These are phyloP conservation scores for Ennomos erosarius DNA, from an alignment of 2,888 invertebrate species.

Conservation along the genomic window DNA sequence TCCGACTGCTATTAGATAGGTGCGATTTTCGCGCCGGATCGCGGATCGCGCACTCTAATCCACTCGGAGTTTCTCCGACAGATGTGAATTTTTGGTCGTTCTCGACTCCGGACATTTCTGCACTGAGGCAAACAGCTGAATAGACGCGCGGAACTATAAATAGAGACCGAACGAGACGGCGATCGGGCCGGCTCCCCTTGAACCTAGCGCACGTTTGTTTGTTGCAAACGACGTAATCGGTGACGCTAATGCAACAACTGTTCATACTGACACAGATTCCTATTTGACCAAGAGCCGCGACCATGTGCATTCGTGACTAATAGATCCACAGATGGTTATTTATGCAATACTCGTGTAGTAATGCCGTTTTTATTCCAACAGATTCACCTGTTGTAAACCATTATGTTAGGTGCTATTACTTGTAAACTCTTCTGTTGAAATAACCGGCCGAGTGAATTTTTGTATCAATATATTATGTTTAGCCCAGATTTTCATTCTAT, in stretches of 20 bases:
- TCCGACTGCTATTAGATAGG: conserved; percentile 47
- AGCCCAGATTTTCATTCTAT: neutral
- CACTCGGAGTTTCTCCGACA: conserved; percentile 60
- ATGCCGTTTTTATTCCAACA: conserved; percentile 46
- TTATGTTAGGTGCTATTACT: conserved; percentile 28
- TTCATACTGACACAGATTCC: conserved; percentile 81
- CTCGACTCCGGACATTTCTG: conserved; percentile 81
- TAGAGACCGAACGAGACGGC: conserved; percentile 80
- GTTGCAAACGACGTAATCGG: conserved; percentile 70
- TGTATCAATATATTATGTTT: conserved; percentile 8
- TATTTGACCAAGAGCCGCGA: conserved; percentile 75
- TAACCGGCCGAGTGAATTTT: neutral
- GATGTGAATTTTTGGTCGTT: conserved; percentile 67
- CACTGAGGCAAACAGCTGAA: conserved; percentile 80
- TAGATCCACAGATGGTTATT: conserved; percentile 64
- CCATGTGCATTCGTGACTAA: conserved; percentile 73
- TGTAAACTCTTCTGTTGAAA: conserved; percentile 6
- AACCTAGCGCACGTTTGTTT: conserved; percentile 70
- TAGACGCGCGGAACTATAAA: conserved; percentile 80
- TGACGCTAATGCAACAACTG: conserved; percentile 76
- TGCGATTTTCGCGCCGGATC: conserved; percentile 41
- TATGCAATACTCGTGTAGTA: conserved; percentile 52
- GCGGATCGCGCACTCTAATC: conserved; percentile 49
- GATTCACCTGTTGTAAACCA: conserved; percentile 48
- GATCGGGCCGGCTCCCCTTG: conserved; percentile 81